Conservation (phyloP, 1,140 invertebrate genomes). For the Zaprionus kolodkinae region DNA sequence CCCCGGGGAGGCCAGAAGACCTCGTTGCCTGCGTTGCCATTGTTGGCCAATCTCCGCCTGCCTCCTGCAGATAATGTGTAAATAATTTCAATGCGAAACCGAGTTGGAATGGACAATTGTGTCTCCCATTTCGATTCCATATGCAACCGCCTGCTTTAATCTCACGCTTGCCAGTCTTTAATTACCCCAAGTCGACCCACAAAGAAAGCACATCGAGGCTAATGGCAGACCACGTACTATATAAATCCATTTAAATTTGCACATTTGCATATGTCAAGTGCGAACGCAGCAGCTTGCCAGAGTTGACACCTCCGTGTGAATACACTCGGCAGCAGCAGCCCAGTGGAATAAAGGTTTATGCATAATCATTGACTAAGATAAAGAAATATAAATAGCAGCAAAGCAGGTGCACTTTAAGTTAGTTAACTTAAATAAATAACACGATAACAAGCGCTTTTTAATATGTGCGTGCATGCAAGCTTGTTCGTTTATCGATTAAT, state of each 20-base stretch:
- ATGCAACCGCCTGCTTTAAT: slow-evolving; percentile 16
- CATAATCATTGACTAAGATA: too few species aligned
- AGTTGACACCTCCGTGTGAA: slow-evolving; percentile 16
- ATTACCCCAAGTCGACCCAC: slow-evolving; percentile 16
- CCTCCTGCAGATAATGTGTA: slow-evolving; percentile 61
- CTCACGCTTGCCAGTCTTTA: slow-evolving; percentile 15
- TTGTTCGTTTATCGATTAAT: too few species aligned
- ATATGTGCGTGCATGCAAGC: too few species aligned
- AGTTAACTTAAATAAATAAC: too few species aligned
- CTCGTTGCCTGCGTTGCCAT: not conserved
- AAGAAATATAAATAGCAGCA: too few species aligned
- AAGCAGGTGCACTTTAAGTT: too few species aligned
- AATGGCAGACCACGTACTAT: slow-evolving; percentile 42
- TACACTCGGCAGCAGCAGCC: not conserved
- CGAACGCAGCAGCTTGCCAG: slow-evolving; percentile 21
- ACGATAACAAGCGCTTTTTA: too few species aligned
- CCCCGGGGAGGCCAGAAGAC: not conserved
- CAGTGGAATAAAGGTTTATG: not conserved
- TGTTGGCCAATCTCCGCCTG: slow-evolving; percentile 18
- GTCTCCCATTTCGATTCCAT: slow-evolving; percentile 4
- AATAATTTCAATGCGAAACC: slow-evolving; percentile 64
- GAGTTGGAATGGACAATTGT: slow-evolving; percentile 5
- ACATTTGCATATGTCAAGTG: slow-evolving; percentile 63
- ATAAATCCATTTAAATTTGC: slow-evolving; percentile 50
- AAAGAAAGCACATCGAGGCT: slow-evolving; percentile 31